Evolutionary conservation across 92 coral and sea anemone genomes (phyloP).

Genomic region (Blastomussa wellsi): DNA sequence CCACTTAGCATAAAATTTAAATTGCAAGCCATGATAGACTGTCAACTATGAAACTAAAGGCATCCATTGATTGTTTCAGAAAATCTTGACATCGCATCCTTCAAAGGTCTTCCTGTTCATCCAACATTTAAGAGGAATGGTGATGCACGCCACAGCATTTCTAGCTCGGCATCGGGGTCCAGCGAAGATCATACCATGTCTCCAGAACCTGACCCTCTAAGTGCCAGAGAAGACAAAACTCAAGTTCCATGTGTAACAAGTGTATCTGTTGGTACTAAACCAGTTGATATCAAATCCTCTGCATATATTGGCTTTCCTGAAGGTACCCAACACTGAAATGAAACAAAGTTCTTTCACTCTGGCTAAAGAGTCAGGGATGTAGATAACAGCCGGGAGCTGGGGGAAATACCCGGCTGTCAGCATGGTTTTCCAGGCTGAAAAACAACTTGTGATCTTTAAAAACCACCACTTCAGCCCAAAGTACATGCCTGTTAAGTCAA

Average conservation of each 20-base stretch:
- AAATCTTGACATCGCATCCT: conserved; percentile 82
- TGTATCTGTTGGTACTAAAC: conserved; percentile 39
- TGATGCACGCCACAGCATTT: not conserved
- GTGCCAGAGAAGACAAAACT: not conserved
- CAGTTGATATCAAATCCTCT: conserved; percentile 24
- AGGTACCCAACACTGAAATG: no score
- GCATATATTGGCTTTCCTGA: conserved; percentile 41
- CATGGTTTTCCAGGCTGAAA: no score
- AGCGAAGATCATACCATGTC: conserved; percentile 27
- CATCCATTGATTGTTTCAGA: conserved; percentile 45
- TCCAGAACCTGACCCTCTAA: conserved; percentile 2
- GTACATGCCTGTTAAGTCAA: no score
- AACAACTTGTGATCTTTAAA: no score
- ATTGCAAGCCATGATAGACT: no score
- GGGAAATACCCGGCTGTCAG: no score
- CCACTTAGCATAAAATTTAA: no score
- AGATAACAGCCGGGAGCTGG: no score
- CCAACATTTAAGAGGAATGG: not conserved
- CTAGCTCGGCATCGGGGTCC: conserved; percentile 25
- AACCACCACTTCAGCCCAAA: no score
- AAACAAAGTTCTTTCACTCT: no score
- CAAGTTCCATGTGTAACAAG: conserved; percentile 34
- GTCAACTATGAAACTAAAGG: not conserved
- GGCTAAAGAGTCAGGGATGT: no score
- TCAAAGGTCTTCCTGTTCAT: conserved; percentile 69